Base-by-base conservation (phyloP, 2,888 invertebrate genomes). In the Leucoma salicis region DNA sequence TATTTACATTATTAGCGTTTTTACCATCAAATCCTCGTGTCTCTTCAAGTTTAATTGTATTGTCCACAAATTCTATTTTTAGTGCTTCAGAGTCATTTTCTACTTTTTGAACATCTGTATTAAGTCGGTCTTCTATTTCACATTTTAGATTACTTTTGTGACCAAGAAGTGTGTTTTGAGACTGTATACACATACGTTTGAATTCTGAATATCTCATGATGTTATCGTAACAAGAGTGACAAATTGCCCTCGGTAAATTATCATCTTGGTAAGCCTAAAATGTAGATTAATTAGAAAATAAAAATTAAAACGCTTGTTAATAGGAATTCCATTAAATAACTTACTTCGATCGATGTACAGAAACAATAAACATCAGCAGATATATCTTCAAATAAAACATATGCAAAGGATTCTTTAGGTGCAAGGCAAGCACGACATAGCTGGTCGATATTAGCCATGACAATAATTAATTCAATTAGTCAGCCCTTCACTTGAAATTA, bases 281-380 rank as follows among this genome's bases (percentile, higher is more conserved):
- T 27, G 25, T 18, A 13, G 40, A 13, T 27, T 7, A 7, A 14
- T 29, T 27, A 12, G 5, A 6, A n/a, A 2, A 27, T 12, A 12
- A 6, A 27, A 10, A 5, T 11, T 11, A 5, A 6, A 10, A 1
- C 2, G 1, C 8, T 11, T 12, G n/a, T 27, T 2, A n/a, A 27
- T 11, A n/a, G n/a, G n/a, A n/a, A n/a, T n/a, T n/a, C 12, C 5
- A 1, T n/a, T 27, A 1, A 5, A 27, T 11, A 14, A 14, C 36
- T 56, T 66, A 89, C 89, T 77, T 88, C 66, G 21, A 90, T 49
- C 8, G 87, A 82, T 36, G 89, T 90, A 49, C 89, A 90, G 63
- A 80, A 89, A 32, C 50, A 70, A 56, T 77, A 89, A 21, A 73
- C 54, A 46, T 83, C 79, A 1, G 78, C 60, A 14, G 82, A 73